Evolutionary conservation across 2,888 invertebrate species (phyloP), one percentile per base, ranked within the genome.

Genomic region (Agrypnus murinus): DNA sequence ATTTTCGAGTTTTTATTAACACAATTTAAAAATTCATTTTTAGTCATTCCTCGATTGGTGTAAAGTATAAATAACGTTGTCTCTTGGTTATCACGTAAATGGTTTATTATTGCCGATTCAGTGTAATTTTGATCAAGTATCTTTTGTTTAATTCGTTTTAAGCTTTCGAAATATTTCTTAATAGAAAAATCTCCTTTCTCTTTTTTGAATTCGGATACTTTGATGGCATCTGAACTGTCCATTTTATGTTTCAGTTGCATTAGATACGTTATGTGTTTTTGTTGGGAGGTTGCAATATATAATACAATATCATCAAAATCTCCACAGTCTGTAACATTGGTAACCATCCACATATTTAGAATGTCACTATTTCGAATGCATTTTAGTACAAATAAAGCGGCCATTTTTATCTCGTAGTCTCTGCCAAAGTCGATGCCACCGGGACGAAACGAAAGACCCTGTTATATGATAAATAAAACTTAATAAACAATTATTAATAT

Each of bases 221-320:
- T 17, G 32, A 62, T 36, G 8, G 15, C 14, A 4, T 14, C 15
- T 1, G 46, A 19, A 32, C 17, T 14, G 10, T 12, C 9, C 15
- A n/a, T 14, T 31, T 53, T 31, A 48, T 55, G 32, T 14, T 64
- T 64, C 1, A 55, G 14, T 25, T 64, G 64, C 7, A 64, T 55
- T 1, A 64, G 48, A 12, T 53, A 64, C n/a, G 34, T 50, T 0
- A 31, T 19, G 7, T 40, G 15, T 3, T 25, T 25, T 3, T 36
- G 3, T 64, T 34, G n/a, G n/a, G n/a, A 5, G 1, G 14, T 15
- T 34, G 32, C 8, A 48, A 38, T 10, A 14, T 48, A 14, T 12
- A 48, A 34, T 5, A 63, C 53, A 14, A 64, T 36, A 45, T 67
- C 64, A 36, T 64, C 53, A 17, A 59, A 46, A 25, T 59, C 66